These are phyloP conservation scores for Plectropomus leopardus DNA, from an alignment of 2,113 vertebrate genomes.

Conservation along the genomic window DNA sequence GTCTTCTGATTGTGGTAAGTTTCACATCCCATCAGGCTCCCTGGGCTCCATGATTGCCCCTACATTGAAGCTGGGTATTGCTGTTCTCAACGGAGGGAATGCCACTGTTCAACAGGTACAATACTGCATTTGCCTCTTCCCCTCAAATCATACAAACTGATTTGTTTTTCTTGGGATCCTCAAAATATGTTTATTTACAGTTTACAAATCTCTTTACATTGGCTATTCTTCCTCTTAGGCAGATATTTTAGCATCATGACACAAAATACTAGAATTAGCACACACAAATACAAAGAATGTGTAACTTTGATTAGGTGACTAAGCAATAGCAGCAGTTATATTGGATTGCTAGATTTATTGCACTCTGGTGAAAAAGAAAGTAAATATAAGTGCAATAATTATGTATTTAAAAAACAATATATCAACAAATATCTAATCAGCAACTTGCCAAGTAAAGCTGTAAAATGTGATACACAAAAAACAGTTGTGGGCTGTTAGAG, in stretches of 20 bases:
- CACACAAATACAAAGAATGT: not conserved
- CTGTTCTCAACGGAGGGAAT: slow-evolving; percentile 94
- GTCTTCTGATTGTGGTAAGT: slow-evolving; percentile 11
- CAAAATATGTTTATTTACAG: not conserved
- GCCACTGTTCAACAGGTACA: slow-evolving; percentile 93
- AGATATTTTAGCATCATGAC: not conserved
- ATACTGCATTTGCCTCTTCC: not conserved
- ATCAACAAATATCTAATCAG: not conserved
- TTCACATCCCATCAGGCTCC: slow-evolving; percentile 78
- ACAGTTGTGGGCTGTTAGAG: not conserved
- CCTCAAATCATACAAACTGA: not conserved
- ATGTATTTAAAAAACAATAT: not conserved
- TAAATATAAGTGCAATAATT: not conserved
- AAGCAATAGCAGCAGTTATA: not conserved
- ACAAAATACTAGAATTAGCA: not conserved
- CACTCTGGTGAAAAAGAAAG: not conserved
- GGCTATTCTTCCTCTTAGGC: not conserved
- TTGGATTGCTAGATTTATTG: not conserved
- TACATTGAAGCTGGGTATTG: slow-evolving; percentile 94
- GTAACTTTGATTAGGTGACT: slow-evolving; percentile 1
- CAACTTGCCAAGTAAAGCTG: not conserved
- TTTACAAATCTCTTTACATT: not conserved
- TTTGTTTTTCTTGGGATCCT: not conserved
- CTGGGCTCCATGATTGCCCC: slow-evolving; percentile 92
- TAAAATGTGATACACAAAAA: not conserved